Base-by-base conservation (phyloP, 2,113 vertebrate genomes). In the Gymnorhina tibicen region DNA sequence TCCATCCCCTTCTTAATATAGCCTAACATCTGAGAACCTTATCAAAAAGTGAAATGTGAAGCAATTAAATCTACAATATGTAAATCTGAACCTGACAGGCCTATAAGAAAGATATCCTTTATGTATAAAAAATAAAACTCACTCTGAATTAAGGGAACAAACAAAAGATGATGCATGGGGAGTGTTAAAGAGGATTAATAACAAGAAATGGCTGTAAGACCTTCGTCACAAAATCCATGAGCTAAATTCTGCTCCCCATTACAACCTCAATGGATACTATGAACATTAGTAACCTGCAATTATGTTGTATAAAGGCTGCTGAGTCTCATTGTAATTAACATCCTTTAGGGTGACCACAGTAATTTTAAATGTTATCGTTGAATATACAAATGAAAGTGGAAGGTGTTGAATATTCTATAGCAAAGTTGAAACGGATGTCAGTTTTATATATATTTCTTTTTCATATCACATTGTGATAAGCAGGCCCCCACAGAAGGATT, bases 11-110 rank as follows among this genome's bases (percentile, higher is more conserved):
- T 95, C 86, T 96, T 95, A 94, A 96, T 87, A 93, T 87, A 94
- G 63, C 64, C 78, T 93, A 95, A 94, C 89, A 91, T 95, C 94
- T 95, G 72, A 96, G 85, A 96, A 87, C 86, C 70, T 96, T 92
- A 96, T 97, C 90, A 95, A 94, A 94, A 96, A 97, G 88, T 85
- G 74, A 96, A 97, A 95, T 85, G 91, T 95, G 93, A 97, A 97
- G 94, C 95, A 97, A 96, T 97, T 97, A 97, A 96, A 97, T 92
- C 69, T 95, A 89, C 59, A 91, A 58, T 94, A 93, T 35, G 47
- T 86, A 94, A 97, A 94, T 95, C 85, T 97, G 76, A 94, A 90
- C 84, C 93, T 95, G 93, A 84, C 93, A 90, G 92, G 83, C 77
- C 93, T 90, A 59, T 91, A 93, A 92, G 94, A 86, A 94, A 89